A percentile compares a stretch with the other conserved stretches of the same genome.
Conservation (phyloP, 2,888 invertebrate species). For the Teleogryllus oceanicus region DNA sequence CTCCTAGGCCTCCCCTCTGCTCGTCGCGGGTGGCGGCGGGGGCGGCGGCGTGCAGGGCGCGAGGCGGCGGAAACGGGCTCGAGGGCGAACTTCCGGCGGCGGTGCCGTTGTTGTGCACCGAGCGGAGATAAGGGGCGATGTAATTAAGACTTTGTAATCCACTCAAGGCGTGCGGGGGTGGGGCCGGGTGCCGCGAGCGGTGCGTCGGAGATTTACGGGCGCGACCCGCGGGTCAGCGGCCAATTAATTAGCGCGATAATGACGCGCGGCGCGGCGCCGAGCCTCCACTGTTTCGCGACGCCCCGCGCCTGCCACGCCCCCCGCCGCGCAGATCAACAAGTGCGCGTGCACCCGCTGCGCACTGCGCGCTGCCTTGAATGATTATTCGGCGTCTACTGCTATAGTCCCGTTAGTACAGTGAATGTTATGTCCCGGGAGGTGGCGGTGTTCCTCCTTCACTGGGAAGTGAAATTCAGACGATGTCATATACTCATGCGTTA, state of each 20-base stretch:
- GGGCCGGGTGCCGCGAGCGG: not conserved
- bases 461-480: too few relatives aligned
- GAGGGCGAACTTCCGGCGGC: not conserved
- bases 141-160: constrained; percentile 18
- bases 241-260: constrained; percentile 6
- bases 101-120: not conserved
- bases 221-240: not conserved
- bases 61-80: not conserved
- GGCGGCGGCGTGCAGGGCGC: too few relatives aligned
- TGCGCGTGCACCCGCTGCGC: not conserved
- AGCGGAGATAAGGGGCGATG: not conserved
- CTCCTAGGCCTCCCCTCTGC: too few relatives aligned
- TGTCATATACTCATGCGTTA: too few relatives aligned
- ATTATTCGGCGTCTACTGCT: too few relatives aligned
- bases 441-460: too few relatives aligned
- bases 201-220: not conserved
- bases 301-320: too few relatives aligned
- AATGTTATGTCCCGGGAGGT: too few relatives aligned
- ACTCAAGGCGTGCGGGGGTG: not conserved
- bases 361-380: too few relatives aligned
- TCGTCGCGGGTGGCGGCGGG: too few relatives aligned
- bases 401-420: too few relatives aligned
- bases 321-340: not conserved
- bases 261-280: not conserved
- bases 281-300: too few relatives aligned